Evolutionary conservation across 2,113 vertebrate species (phyloP).

Genomic region (Colistium nudipinnis): DNA sequence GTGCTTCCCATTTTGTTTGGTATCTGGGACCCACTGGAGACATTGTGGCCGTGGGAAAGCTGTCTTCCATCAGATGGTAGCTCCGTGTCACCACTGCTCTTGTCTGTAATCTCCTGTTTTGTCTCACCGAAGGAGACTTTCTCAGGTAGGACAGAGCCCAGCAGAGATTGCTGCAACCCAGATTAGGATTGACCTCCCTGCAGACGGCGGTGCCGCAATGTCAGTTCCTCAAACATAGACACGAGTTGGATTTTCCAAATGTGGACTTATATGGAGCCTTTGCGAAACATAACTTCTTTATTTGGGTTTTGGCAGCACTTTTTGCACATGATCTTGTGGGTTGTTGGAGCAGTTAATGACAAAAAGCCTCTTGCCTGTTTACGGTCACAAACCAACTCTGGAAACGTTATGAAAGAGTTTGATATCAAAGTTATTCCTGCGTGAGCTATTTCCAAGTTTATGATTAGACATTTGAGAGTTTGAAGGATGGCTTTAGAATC

Average conservation of each 20-base stretch:
- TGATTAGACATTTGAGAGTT: too few relatives aligned
- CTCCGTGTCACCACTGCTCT: constrained; percentile 56
- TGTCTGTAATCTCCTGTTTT: constrained; percentile 80
- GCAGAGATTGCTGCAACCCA: constrained; percentile 39
- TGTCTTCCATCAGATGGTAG: constrained; percentile 68
- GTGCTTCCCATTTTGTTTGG: constrained; percentile 56
- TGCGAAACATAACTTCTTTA: too few relatives aligned
- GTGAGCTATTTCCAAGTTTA: too few relatives aligned
- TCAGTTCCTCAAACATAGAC: not conserved
- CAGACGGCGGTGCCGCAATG: not conserved
- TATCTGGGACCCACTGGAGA: constrained; percentile 67
- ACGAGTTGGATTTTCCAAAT: not conserved
- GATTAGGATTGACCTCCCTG: constrained; percentile 34
- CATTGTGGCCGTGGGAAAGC: constrained; percentile 65
- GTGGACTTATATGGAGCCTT: too few relatives aligned
- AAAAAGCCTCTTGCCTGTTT: not conserved
- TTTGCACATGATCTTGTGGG: not conserved
- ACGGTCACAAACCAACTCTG: not conserved
- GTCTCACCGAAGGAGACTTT: constrained; percentile 73
- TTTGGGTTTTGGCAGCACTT: too few relatives aligned
- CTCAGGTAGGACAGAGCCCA: constrained; percentile 44
- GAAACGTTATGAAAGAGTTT: too few relatives aligned
- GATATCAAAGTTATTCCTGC: too few relatives aligned
- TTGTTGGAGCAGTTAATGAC: not conserved
- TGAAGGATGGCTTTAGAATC: too few relatives aligned